These are phyloP conservation scores for Acyrthosiphon pisum DNA, from an alignment of 1,140 invertebrate species.

Conservation along the genomic window DNA sequence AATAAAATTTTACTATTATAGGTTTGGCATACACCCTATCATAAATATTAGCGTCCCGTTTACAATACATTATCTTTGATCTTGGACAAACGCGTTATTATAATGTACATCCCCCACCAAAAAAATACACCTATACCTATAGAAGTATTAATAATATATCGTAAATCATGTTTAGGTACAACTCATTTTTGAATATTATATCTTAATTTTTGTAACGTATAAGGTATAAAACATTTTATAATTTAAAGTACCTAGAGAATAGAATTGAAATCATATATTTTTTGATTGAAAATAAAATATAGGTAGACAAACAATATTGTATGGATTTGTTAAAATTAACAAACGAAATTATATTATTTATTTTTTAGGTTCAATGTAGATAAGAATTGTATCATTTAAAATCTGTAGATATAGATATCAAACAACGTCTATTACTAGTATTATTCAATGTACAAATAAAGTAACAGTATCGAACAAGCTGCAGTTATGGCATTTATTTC, in stretches of 20 bases:
- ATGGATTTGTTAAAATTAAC: neutral
- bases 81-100: neutral
- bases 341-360: neutral
- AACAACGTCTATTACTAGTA: too few species aligned
- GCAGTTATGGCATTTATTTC: neutral
- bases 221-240: neutral
- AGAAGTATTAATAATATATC: neutral
- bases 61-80: conserved; percentile 2
- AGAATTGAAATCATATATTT: neutral
- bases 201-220: neutral
- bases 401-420: neutral
- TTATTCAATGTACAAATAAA: too few species aligned
- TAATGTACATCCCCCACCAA: neutral
- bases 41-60: neutral
- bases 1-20: conserved; percentile 35
- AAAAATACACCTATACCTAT: neutral
- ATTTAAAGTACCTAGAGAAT: neutral
- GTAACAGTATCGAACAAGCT: too few species aligned
- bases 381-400: neutral
- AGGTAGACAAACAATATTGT: too few species aligned
- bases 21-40: neutral
- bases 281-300: neutral
- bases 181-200: neutral
- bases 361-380: neutral
- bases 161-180: neutral